A percentile compares a stretch with the other conserved stretches of the same genome.
Evolutionary conservation across 2,888 invertebrate species (phyloP).

Genomic region (Sceliomorpha sp.): DNA sequence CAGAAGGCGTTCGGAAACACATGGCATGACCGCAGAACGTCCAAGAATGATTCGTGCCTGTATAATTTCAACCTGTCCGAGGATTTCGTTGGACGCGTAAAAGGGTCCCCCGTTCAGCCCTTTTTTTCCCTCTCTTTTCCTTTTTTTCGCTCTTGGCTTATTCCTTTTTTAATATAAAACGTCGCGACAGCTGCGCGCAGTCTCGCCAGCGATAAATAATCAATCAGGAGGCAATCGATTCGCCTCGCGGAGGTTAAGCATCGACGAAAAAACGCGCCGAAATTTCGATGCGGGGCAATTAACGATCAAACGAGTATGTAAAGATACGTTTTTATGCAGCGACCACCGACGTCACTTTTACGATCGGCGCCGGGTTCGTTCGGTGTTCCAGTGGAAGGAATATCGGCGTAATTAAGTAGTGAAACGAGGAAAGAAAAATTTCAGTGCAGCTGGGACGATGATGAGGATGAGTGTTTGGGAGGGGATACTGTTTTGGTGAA

Average conservation of each 20-base stretch:
- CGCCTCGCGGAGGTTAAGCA: conserved; percentile 30
- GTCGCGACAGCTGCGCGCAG: conserved; percentile 27
- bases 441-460: too few species aligned
- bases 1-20: conserved; percentile 56
- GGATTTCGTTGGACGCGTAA: conserved; percentile 25
- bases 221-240: conserved; percentile 36
- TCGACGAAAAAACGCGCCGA: conserved; percentile 12
- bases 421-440: too few species aligned
- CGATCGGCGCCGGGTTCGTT: neutral
- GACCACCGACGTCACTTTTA: neutral
- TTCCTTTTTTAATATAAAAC: too few species aligned
- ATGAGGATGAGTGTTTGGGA: too few species aligned
- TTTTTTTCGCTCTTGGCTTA: too few species aligned
- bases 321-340: conserved; percentile 22
- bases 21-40: conserved; percentile 48
- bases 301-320: conserved; percentile 29
- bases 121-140: too few species aligned
- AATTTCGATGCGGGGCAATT: conserved; percentile 37
- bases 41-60: conserved; percentile 28
- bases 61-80: conserved; percentile 46
- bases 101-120: conserved; percentile 20
- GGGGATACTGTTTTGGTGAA: too few species aligned
- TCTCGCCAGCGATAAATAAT: conserved; percentile 42
- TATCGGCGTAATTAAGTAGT: too few species aligned
- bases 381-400: too few species aligned